Base-by-base conservation (phyloP, 2,888 invertebrate genomes). In the Limnephilus rhombicus region DNA sequence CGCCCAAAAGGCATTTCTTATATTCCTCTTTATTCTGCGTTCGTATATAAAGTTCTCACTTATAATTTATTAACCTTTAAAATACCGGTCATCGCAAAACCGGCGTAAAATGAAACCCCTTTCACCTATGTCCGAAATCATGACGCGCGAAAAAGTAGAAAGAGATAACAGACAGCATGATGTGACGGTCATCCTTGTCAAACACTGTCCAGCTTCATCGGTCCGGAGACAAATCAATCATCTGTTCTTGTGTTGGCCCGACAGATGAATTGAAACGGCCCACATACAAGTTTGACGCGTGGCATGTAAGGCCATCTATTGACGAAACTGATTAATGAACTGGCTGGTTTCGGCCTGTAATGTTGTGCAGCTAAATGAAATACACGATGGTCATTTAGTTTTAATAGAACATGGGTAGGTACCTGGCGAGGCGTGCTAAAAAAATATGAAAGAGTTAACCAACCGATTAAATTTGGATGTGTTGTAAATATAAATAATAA, bases 281-380 rank as follows among this genome's bases (percentile, higher is more conserved):
- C 87, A 80, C 91, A 91, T 82, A 91, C 91, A 91, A 86, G 91
- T 91, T 91, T 31, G 88, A 88, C 91, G 80, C 86, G 89, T 91
- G 91, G 85, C 92, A 89, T 90, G 92, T 90, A 90, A 80, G 88
- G 91, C 92, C 92, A 93, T 93, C 93, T 93, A 93, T 93, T 93
- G 93, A 93, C 93, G 90, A 90, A 81, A 85, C 88, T 93, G 93
- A 93, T 93, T 93, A 93, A 93, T 93, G 93, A 93, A 93, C 91
- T 49, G 68, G 68, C 53, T 31, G 85, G 41, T 85, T 45, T 37
- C 18, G 18, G 83, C 13, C 68, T 2, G 68, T 24, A 68, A 68
- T 68, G n/a, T 68, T 68, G 53, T 18, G 68, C 24, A 68, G 68
- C 68, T 68, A 68, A 68, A 68, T 68, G 68, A 68, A 68, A 68